These are phyloP conservation scores for Physeter macrocephalus DNA, from an alignment of 2,113 vertebrate genomes.

Conservation along the genomic window DNA sequence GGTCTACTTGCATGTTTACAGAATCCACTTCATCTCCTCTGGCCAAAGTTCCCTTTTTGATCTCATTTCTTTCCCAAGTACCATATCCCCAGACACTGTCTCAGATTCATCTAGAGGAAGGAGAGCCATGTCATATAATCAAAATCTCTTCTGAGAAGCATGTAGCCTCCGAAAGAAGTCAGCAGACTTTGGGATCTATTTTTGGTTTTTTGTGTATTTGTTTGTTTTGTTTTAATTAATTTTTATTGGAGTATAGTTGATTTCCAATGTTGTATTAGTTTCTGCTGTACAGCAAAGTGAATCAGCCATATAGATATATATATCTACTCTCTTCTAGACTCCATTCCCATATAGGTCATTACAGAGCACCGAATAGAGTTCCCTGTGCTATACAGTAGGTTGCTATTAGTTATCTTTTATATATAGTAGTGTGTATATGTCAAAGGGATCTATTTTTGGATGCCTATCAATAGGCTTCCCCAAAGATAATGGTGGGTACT, in stretches of 20 bases:
- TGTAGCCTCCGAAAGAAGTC: not conserved
- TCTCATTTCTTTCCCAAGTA: not conserved
- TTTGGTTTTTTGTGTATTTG: not conserved
- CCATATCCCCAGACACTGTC: not conserved
- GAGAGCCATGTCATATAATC: not conserved
- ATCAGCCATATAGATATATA: too few relatives aligned
- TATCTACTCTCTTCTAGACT: too few relatives aligned
- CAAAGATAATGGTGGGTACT: not conserved
- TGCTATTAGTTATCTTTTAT: too few relatives aligned
- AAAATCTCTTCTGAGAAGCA: not conserved
- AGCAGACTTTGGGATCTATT: not conserved
- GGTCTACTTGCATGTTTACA: not conserved
- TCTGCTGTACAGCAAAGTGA: too few relatives aligned
- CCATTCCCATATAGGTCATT: too few relatives aligned
- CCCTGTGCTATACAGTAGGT: too few relatives aligned
- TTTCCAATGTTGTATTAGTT: too few relatives aligned
- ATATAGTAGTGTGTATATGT: too few relatives aligned
- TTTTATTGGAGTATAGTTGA: too few relatives aligned
- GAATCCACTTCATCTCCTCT: not conserved
- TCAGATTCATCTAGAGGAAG: conserved; percentile 12
- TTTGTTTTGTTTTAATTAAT: too few relatives aligned
- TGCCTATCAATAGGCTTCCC: not conserved
- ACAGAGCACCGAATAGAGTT: too few relatives aligned
- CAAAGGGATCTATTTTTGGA: not conserved
- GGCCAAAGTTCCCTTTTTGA: not conserved